Base-by-base conservation (phyloP, 2,113 vertebrate species). In the Proteles cristata region DNA sequence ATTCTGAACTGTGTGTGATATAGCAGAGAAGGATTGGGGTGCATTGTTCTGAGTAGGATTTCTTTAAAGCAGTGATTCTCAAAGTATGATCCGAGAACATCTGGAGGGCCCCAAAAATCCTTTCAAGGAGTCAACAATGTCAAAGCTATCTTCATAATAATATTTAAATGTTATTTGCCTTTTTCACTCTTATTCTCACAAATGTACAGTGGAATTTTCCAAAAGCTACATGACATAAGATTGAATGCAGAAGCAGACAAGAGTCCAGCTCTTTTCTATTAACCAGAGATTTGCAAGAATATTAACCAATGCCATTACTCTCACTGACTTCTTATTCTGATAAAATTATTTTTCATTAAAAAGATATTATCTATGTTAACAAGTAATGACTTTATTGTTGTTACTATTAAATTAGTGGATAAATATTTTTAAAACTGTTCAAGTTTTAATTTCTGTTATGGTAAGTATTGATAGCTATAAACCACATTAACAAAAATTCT, bases 261-360 rank as follows among this genome's bases (percentile, higher is more conserved):
- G 73, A 66, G 10, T 77, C 35, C 48, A 77, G 12, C 69, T 53
- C 5, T 71, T 45, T 85, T 31, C 28, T 58, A 0, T 92, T 88
- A 74, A 88, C 50, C 63, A 63, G 43, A 79, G 17, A 81, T 81
- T 84, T 81, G 83, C n/a, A 71, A 87, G 77, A 69, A 39, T 69
- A 9, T 66, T 81, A 84, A 79, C 19, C n/a, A 45, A 0, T 43
- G 39, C 43, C 48, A 63, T 39, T 39, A 19, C 48, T 85, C 53
- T 92, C 63, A 61, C 39, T 88, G 12, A 69, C 8, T 63, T 91
- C 26, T 19, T 66, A 23, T 76, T 94, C 68, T 76, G 66, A 91
- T 55, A 80, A 81, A 61, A 26, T 71, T 83, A 83, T 21, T 80
- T 88, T 80, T 83, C 35, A 76, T 61, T 95, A 65, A 83, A 92